Conservation (phyloP, 2,797 vertebrate species). For the Etheostoma perlongum region DNA sequence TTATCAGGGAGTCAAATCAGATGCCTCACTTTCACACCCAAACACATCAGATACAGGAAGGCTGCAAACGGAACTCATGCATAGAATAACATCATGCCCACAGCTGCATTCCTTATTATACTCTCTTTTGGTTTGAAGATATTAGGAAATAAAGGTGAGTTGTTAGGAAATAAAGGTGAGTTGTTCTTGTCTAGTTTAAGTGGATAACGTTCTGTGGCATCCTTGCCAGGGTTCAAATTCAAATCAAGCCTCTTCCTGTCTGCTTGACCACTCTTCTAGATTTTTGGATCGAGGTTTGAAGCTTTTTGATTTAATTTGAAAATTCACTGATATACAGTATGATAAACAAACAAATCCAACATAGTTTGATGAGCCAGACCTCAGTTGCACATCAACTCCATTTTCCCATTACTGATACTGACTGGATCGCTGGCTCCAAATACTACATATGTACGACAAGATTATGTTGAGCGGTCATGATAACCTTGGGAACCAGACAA, state of each 20-base stretch:
- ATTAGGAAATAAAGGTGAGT: slow-evolving; percentile 56
- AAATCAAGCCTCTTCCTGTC: slow-evolving; percentile 2
- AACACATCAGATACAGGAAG: slow-evolving; percentile 62
- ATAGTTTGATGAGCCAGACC: background rate
- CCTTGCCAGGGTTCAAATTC: slow-evolving; percentile 10
- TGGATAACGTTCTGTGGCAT: slow-evolving; percentile 41
- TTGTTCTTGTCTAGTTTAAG: slow-evolving; percentile 50
- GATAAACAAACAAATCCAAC: background rate
- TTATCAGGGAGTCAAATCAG: slow-evolving; percentile 80
- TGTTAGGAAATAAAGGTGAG: slow-evolving; percentile 56
- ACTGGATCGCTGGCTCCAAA: background rate
- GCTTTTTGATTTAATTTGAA: background rate
- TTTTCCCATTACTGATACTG: background rate
- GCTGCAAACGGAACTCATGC: slow-evolving; percentile 67
- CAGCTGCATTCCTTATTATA: slow-evolving; percentile 50
- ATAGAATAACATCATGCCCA: slow-evolving; percentile 65
- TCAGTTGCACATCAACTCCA: background rate
- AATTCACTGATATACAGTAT: too few species aligned
- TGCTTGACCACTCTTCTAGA: background rate
- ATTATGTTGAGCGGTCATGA: background rate
- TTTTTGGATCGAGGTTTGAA: background rate
- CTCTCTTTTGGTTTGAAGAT: slow-evolving; percentile 53
- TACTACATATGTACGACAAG: background rate
- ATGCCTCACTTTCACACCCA: slow-evolving; percentile 75
- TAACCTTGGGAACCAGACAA: background rate